Evolutionary conservation across 2,113 vertebrate species (phyloP), one percentile per base, ranked within the genome.

Genomic region (Hyperoodon ampullatus): DNA sequence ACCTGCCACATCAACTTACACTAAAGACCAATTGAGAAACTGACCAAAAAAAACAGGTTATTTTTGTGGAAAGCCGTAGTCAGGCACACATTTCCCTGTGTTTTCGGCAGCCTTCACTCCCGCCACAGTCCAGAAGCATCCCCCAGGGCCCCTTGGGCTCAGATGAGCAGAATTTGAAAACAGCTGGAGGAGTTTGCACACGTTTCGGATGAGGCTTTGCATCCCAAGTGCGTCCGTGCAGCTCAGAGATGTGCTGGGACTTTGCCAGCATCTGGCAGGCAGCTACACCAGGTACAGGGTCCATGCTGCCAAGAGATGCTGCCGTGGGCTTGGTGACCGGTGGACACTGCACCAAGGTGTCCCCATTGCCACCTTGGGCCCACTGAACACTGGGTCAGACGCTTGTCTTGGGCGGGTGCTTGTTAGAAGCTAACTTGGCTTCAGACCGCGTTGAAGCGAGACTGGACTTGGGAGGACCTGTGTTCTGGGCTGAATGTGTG

Each of bases 151-250:
- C 33, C 61, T 24, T 1, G 53, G 15, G 30, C 14, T 84, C 6
- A 8, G 58, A 8, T 26, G 53, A 78, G 58, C 80, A 61, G 60
- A 75, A n/a, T 16, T 68, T 13, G 50, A 30, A 61, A 61, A 11
- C 23, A 4, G 8, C 2, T 61, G 68, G 50, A 70, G 53, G 47
- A 53, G 10, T 2, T 1, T 14, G 12, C 18, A 14, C 15, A 9
- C 21, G n/a, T 77, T 30, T 55, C 14, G 23, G 30, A 75, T 1
- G 9, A 58, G 26, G 61, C n/a, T 14, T 11, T 11, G 12, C 0
- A 0, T 39, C 5, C 44, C 0, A 6, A 10, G 28, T 0, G 11
- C 8, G 0, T 35, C 24, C 3, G 7, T 35, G 47, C 5, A 24
- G 77, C 10, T 10, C 35, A 5, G 8, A 15, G 23, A 28, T 1